Evolutionary conservation across 1,140 invertebrate species (phyloP).

Genomic region (Lordiphosa mommai): DNA sequence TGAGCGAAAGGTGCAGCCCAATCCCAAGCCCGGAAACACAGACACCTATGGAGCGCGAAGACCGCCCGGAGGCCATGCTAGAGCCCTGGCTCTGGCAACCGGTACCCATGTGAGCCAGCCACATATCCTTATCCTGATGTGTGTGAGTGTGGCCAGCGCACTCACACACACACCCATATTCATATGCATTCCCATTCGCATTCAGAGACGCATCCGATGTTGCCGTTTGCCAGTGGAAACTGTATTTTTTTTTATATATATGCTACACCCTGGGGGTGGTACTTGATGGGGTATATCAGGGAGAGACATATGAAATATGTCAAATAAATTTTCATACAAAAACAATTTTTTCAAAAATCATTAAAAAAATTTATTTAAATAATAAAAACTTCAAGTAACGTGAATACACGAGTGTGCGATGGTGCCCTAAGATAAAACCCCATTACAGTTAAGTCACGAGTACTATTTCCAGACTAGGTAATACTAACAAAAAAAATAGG

Average conservation of each 20-base stretch:
- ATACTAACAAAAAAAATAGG: too few relatives aligned
- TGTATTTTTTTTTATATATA: conserved; percentile 39
- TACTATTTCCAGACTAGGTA: too few relatives aligned
- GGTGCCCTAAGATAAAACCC: too few relatives aligned
- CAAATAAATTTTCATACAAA: too few relatives aligned
- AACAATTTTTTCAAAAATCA: too few relatives aligned
- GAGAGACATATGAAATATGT: too few relatives aligned
- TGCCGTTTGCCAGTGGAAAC: conserved; percentile 59
- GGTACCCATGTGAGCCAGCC: conserved; percentile 63
- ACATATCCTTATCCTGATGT: conserved; percentile 2
- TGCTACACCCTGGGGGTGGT: background rate
- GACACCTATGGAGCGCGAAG: conserved; percentile 45
- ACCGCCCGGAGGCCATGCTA: conserved; percentile 42
- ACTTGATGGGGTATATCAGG: conserved; percentile 1
- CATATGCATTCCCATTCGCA: conserved; percentile 41
- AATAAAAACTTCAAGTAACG: too few relatives aligned
- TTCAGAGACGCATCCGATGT: conserved; percentile 34
- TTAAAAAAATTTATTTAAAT: too few relatives aligned
- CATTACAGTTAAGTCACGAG: too few relatives aligned
- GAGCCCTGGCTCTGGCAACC: conserved; percentile 16
- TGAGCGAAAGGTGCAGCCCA: conserved; percentile 47
- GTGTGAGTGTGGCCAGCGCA: too few relatives aligned
- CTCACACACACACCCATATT: conserved; percentile 8
- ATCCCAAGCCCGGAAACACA: conserved; percentile 9
- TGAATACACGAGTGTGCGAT: too few relatives aligned